Evolutionary conservation across 2,888 invertebrate genomes (phyloP), one percentile per base, ranked within the genome.

Genomic region (Eupithecia exiguata): DNA sequence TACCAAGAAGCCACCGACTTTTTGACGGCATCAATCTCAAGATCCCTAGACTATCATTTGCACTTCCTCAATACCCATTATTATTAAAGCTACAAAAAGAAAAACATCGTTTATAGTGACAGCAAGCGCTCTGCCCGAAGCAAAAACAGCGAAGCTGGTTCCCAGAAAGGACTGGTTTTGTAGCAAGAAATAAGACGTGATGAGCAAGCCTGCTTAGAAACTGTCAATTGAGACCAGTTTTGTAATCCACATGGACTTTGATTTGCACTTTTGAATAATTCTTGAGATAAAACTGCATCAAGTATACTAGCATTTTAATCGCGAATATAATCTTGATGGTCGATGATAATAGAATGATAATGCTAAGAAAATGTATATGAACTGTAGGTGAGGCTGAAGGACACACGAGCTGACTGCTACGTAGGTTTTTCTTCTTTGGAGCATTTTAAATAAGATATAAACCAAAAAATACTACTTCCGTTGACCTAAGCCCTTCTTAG

Each of bases 151-250:
- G 66, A 71, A 82, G 82, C 80, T 77, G 67, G 79, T 90, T 90
- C 89, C 77, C 70, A 84, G 88, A 89, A 90, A 76, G 80, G 77
- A 81, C 78, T 71, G 81, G 82, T 86, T 85, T 79, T 77, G 62
- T 16, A 78, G 80, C 86, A 89, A 89, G 88, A 89, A 89, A 84
- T 76, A 84, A 86, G 83, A 90, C 88, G 88, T 88, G 88, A 84
- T 82, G 74, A 53, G 84, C 80, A 82, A 84, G 75, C 77, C 72
- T 82, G 80, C 73, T 83, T 84, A 83, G 84, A 77, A 80, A 67
- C 74, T 74, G 80, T 82, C 76, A 68, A 21, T 66, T 66, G 66
- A 66, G 65, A 68, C 68, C 58, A 40, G 73, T 66, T 79, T 79
- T 80, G 82, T 80, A 80, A 79, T 80, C 70, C 30, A 36, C 77